phyloP scores from a whole-genome alignment of 2,797 vertebrate genomes.

The Synanceia verrucosa region DNA sequence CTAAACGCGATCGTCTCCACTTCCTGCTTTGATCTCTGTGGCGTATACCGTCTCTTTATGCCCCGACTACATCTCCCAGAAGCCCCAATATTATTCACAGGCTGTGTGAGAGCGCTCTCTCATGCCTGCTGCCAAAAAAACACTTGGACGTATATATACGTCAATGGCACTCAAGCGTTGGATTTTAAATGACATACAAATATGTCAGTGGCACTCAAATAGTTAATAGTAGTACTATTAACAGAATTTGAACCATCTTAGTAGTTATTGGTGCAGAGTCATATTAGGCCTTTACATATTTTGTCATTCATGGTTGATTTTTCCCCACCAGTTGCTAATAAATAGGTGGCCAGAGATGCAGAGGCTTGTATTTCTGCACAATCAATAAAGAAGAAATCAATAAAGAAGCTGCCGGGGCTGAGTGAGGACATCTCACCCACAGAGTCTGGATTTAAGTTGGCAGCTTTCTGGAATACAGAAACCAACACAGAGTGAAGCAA shows the following conservation, averaged over 20 bases:
- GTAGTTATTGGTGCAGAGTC: background rate
- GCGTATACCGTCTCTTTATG: too few relatives aligned
- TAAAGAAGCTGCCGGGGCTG: conserved; percentile 21
- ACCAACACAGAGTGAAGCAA: background rate
- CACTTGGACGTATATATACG: too few relatives aligned
- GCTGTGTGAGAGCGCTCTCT: too few relatives aligned
- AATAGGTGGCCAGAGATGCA: conserved; percentile 5
- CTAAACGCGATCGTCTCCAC: too few relatives aligned
- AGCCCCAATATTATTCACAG: too few relatives aligned
- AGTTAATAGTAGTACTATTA: background rate
- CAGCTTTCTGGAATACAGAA: conserved; percentile 33
- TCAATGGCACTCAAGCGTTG: too few relatives aligned
- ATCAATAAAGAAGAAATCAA: conserved; percentile 41
- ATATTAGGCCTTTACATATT: background rate
- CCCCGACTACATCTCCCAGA: too few relatives aligned
- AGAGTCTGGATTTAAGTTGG: conserved; percentile 51
- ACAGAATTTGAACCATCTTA: background rate
- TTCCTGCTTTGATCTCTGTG: too few relatives aligned
- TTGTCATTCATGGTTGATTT: background rate
- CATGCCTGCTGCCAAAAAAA: too few relatives aligned
- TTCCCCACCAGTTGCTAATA: background rate
- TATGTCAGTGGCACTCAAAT: too few relatives aligned
- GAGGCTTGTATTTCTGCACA: conserved; percentile 43
- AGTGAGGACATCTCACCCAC: conserved; percentile 47
- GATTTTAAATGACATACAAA: too few relatives aligned